Percentiles rank a stretch among this genome's conserved stretches.
Evolutionary conservation across 2,113 vertebrate genomes (phyloP).

Genomic region (Poicephalus meyeri): DNA sequence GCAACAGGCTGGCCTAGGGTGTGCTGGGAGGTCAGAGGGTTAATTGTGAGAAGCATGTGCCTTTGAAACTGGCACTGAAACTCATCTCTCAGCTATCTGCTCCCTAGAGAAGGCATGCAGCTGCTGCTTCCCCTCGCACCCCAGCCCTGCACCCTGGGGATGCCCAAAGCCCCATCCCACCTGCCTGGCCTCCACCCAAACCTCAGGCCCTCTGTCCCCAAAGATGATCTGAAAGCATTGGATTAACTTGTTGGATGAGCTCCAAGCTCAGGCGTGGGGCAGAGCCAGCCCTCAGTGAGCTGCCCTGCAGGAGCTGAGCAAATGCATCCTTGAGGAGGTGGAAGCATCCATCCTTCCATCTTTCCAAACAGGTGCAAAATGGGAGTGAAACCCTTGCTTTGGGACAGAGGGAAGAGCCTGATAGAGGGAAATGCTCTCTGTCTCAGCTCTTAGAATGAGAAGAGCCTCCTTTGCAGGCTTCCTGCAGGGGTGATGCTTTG

Average conservation of each 20-base stretch:
- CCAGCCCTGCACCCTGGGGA: not conserved
- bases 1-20: not conserved
- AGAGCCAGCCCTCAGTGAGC: not conserved
- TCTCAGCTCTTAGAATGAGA: not conserved
- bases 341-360: not conserved
- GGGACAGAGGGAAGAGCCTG: not conserved
- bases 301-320: not conserved
- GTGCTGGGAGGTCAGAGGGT: not conserved
- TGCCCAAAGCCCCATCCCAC: not conserved
- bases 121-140: slow-evolving; percentile 19
- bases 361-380: accelerated
- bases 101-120: slow-evolving; percentile 5
- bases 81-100: not conserved
- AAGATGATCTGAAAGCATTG: not conserved
- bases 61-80: slow-evolving; percentile 57
- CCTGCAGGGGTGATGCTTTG: not conserved
- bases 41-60: not conserved
- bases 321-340: not conserved
- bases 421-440: not conserved
- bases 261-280: not conserved
- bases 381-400: not conserved
- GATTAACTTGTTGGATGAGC: accelerated
- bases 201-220: not conserved
- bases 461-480: not conserved
- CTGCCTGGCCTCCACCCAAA: not conserved